These are phyloP conservation scores for Garrulus glandarius DNA, from an alignment of 2,797 vertebrate species.

Conservation along the genomic window DNA sequence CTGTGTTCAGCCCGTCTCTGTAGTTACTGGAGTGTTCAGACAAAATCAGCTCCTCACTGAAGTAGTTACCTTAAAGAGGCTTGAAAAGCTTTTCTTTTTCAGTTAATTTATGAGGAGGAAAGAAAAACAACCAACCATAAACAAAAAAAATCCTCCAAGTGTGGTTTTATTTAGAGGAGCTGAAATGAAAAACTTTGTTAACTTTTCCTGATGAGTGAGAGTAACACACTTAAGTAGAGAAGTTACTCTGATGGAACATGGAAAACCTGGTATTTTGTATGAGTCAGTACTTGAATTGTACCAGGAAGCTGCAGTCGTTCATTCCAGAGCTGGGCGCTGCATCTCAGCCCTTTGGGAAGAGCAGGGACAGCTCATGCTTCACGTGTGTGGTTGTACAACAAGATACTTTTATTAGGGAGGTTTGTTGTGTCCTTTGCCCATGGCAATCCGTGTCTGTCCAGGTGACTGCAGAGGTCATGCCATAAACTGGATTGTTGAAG, in stretches of 20 bases:
- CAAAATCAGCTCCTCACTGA: neutral
- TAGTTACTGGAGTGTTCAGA: neutral
- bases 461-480: neutral
- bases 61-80: neutral
- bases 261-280: fast-evolving
- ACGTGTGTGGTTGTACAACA: fast-evolving
- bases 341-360: neutral
- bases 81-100: neutral
- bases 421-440: neutral
- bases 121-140: neutral
- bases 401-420: neutral
- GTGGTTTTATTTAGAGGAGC: neutral
- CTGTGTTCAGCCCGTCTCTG: neutral
- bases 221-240: no score
- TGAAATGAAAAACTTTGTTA: neutral
- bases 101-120: neutral
- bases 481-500: neutral
- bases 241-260: neutral
- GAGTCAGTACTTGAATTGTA: neutral
- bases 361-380: neutral
- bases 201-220: neutral
- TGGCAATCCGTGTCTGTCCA: neutral
- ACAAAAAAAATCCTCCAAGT: fast-evolving
- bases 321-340: neutral
- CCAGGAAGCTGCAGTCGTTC: neutral